Percentiles rank a stretch among this genome's conserved stretches.
These are phyloP conservation scores for Andrena minutula DNA, from an alignment of 2,888 invertebrate genomes.

Conservation along the genomic window DNA sequence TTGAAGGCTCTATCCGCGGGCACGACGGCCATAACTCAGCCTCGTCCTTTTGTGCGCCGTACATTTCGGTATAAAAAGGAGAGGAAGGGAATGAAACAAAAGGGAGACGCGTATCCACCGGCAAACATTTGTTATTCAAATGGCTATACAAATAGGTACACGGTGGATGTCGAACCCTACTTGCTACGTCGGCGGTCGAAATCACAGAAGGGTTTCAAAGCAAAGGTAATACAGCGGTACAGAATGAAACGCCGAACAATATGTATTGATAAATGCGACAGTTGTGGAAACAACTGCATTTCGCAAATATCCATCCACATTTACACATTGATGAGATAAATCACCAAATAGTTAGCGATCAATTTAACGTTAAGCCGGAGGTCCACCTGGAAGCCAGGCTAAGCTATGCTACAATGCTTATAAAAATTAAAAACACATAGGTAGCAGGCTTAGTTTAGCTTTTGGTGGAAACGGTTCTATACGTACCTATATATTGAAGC, in stretches of 20 bases:
- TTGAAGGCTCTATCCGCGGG: conserved; percentile 37
- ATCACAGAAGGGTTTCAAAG: background rate
- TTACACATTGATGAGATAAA: background rate
- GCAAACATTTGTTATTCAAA: conserved; percentile 57
- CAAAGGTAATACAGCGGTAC: background rate
- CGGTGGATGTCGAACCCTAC: conserved; percentile 37
- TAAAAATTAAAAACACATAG: no score
- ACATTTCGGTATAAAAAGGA: conserved; percentile 27
- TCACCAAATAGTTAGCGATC: no score
- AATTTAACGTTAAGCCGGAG: no score
- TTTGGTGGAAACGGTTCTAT: no score
- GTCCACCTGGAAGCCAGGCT: no score
- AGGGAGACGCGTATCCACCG: conserved; percentile 35
- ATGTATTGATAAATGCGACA: background rate
- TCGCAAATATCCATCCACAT: no score
- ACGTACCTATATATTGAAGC: no score
- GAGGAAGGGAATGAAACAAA: conserved; percentile 44
- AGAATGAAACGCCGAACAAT: background rate
- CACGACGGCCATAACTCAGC: conserved; percentile 44
- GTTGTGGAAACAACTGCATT: no score
- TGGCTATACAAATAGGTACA: conserved; percentile 54
- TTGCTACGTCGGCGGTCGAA: conserved; percentile 11
- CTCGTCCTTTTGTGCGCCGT: conserved; percentile 39
- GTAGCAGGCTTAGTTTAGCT: no score
- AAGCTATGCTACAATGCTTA: no score